Conservation (phyloP, 2,797 vertebrate species). For the Brachyrhaphis roseni region DNA sequence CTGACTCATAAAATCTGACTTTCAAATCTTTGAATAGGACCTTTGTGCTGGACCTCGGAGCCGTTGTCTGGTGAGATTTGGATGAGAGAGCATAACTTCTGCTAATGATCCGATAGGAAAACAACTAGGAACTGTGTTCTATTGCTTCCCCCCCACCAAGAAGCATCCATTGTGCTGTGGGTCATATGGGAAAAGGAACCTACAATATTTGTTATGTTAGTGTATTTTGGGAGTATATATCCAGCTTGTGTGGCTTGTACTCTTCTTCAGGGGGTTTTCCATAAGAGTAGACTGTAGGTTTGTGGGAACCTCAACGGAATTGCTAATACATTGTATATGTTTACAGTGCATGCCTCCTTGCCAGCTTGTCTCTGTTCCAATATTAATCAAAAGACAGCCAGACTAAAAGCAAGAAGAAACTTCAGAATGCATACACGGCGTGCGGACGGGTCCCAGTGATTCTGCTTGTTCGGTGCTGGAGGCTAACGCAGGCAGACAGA, state of each 20-base stretch:
- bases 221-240: constrained; percentile 14
- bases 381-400: constrained; percentile 65
- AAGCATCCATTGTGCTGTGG: constrained; percentile 13
- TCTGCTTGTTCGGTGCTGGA: constrained; percentile 14
- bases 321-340: constrained; percentile 48
- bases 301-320: constrained; percentile 37
- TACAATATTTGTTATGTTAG: constrained; percentile 19
- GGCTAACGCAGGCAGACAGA: constrained; percentile 33
- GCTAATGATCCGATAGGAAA: constrained; percentile 44
- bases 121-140: constrained; percentile 48
- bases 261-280: constrained; percentile 51
- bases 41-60: constrained; percentile 59
- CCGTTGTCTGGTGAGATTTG: constrained; percentile 22
- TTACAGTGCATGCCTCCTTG: constrained; percentile 15
- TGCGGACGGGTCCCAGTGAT: constrained; percentile 21
- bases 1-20: constrained; percentile 65
- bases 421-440: constrained; percentile 26
- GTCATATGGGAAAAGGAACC: constrained; percentile 5
- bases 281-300: constrained; percentile 43
- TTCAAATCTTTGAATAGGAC: constrained; percentile 73
- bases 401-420: constrained; percentile 60
- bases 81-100: constrained; percentile 35
- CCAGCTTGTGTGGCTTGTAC: constrained; percentile 36
- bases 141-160: constrained; percentile 13
- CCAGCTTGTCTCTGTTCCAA: constrained; percentile 41